phyloP scores from a whole-genome alignment of 37 sponge, comb jelly and placozoan species.

The Crambe crambe region DNA sequence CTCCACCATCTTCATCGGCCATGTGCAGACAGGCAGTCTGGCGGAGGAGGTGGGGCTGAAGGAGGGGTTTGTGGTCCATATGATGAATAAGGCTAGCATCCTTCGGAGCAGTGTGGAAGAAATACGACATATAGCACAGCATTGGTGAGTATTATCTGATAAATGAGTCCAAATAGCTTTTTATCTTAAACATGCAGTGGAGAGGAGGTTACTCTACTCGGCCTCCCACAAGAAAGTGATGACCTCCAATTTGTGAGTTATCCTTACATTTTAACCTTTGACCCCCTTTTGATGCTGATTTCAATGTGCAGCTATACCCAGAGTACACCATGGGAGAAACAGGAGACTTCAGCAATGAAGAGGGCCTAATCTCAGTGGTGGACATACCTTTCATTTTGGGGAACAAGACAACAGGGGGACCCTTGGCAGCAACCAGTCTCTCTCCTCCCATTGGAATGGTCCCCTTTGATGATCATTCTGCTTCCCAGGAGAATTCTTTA shows the following conservation, averaged over 20 bases:
- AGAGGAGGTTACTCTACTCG: slow-evolving; percentile 28
- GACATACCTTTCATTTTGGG: slow-evolving; percentile 27
- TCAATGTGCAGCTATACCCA: slow-evolving; percentile 38
- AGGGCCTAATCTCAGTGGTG: slow-evolving; percentile 21
- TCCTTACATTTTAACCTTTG: not conserved
- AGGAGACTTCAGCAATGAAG: slow-evolving; percentile 38
- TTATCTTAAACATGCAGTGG: slow-evolving; percentile 21
- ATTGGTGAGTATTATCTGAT: slow-evolving; percentile 11
- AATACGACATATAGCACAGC: not conserved
- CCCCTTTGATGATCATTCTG: slow-evolving; percentile 4
- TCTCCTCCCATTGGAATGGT: slow-evolving; percentile 26
- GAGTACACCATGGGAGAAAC: slow-evolving; percentile 31
- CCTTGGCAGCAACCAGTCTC: not conserved
- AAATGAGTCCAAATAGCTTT: not conserved
- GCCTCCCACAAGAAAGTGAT: slow-evolving; percentile 49
- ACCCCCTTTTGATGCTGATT: not conserved
- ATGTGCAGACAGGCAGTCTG: slow-evolving; percentile 24
- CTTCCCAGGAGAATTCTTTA: slow-evolving; percentile 15
- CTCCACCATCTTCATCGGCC: slow-evolving; percentile 60
- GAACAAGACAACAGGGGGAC: not conserved
- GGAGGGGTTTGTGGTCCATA: slow-evolving; percentile 44
- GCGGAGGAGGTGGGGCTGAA: slow-evolving; percentile 59
- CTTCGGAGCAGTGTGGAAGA: slow-evolving; percentile 25
- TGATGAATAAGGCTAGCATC: slow-evolving; percentile 49
- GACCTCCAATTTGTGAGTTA: slow-evolving; percentile 66